A percentile compares a stretch with the other conserved stretches of the same genome.
phyloP scores from a whole-genome alignment of 2,888 invertebrate genomes.

The Clusia tigrina region DNA sequence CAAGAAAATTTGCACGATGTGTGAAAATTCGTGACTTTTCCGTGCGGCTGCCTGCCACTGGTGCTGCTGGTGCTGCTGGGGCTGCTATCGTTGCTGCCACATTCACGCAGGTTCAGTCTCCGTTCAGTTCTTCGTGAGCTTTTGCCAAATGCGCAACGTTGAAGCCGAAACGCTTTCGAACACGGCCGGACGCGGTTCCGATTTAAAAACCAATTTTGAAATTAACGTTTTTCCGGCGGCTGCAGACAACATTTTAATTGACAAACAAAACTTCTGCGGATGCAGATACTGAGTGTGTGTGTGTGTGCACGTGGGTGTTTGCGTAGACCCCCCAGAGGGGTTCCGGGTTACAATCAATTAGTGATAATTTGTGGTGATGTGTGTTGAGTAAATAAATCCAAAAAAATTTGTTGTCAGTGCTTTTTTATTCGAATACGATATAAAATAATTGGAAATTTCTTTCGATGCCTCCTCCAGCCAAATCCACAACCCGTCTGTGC shows the following conservation, averaged over 20 bases:
- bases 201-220: background rate
- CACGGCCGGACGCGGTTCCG: constrained; percentile 10
- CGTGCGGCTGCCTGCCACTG: background rate
- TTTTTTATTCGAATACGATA: too few species aligned
- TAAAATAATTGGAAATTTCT: too few species aligned
- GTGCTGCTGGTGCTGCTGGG: too few species aligned
- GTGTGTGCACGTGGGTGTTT: too few species aligned
- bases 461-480: too few species aligned
- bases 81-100: constrained; percentile 3
- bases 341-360: too few species aligned
- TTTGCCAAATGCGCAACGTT: constrained; percentile 36
- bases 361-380: too few species aligned
- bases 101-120: constrained; percentile 25
- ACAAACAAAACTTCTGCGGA: background rate
- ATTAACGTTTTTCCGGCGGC: constrained; percentile 1
- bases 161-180: constrained; percentile 8
- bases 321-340: too few species aligned
- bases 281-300: too few species aligned
- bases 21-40: background rate
- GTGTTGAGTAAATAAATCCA: too few species aligned
- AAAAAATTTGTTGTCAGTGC: too few species aligned
- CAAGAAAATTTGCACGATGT: constrained; percentile 16
- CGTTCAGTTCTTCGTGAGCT: constrained; percentile 42
- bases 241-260: background rate
- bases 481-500: too few species aligned